A percentile compares a stretch with the other conserved stretches of the same genome.
These are phyloP conservation scores for Apteryx mantelli DNA, from an alignment of 2,113 vertebrate genomes.

Conservation along the genomic window DNA sequence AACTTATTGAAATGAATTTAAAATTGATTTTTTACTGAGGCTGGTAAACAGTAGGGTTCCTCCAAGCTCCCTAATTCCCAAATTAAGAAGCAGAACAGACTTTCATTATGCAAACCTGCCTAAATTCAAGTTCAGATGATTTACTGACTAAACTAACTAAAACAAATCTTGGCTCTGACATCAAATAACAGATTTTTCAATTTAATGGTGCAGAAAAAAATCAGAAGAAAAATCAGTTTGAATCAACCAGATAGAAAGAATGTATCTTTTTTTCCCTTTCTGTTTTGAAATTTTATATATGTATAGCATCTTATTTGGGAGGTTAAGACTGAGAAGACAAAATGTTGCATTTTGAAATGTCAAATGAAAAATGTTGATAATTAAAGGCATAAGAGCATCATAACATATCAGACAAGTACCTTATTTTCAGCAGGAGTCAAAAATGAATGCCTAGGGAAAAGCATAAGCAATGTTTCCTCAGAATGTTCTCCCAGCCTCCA, in stretches of 20 bases:
- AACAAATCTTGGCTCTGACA: background rate
- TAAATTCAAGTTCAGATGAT: background rate
- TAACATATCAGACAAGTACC: background rate
- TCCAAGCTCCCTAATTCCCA: slow-evolving; percentile 45
- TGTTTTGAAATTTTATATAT: background rate
- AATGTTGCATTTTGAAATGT: background rate
- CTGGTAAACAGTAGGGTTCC: slow-evolving; percentile 40
- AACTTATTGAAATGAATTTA: background rate
- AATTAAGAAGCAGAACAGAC: slow-evolving; percentile 16
- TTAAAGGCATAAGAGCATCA: background rate
- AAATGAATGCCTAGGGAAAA: background rate
- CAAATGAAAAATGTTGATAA: background rate
- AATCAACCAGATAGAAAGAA: background rate
- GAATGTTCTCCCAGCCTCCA: background rate
- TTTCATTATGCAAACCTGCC: slow-evolving; percentile 21
- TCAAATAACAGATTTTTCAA: background rate
- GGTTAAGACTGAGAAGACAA: background rate
- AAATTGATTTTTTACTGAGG: background rate
- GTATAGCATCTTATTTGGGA: background rate
- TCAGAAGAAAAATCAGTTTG: background rate
- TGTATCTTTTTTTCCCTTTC: background rate
- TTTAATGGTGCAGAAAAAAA: background rate
- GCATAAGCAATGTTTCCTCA: background rate
- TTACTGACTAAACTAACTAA: background rate
- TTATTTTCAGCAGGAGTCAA: background rate